phyloP scores from a whole-genome alignment of 2,888 invertebrate species.

The Sarcophaga rosellei region DNA sequence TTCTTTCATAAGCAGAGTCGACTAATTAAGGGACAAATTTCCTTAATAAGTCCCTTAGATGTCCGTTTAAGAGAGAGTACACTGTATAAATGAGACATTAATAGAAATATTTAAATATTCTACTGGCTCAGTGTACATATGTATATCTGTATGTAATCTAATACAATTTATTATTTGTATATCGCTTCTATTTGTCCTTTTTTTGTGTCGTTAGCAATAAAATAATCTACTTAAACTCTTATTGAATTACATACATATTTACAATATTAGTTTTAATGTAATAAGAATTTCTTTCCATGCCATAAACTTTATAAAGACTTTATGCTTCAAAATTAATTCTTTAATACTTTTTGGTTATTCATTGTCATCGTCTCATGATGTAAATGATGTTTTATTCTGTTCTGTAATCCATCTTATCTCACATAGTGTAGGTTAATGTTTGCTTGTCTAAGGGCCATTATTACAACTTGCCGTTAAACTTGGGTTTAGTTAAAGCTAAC shows the following conservation, averaged over 20 bases:
- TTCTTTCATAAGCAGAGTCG: no score
- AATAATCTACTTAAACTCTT: constrained; percentile 67
- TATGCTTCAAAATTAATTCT: neutral
- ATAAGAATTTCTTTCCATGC: constrained; percentile 2
- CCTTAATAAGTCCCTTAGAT: no score
- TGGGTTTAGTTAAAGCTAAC: no score
- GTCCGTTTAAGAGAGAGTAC: no score
- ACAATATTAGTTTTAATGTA: constrained; percentile 50
- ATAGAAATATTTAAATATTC: no score
- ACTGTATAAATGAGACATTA: no score
- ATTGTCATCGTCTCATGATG: neutral
- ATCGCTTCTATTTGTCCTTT: constrained; percentile 1
- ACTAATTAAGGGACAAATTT: no score
- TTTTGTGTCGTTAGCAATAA: constrained; percentile 48
- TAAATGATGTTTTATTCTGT: neutral
- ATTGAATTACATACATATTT: constrained; percentile 66
- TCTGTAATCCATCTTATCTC: neutral
- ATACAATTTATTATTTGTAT: neutral
- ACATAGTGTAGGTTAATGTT: no score
- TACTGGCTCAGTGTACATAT: no score
- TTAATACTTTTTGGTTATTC: neutral
- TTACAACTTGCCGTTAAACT: no score
- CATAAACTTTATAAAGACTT: neutral
- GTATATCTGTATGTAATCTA: no score
- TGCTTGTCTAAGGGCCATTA: neutral